Evolutionary conservation across 2,113 vertebrate genomes (phyloP).

Genomic region (Lophius piscatorius): DNA sequence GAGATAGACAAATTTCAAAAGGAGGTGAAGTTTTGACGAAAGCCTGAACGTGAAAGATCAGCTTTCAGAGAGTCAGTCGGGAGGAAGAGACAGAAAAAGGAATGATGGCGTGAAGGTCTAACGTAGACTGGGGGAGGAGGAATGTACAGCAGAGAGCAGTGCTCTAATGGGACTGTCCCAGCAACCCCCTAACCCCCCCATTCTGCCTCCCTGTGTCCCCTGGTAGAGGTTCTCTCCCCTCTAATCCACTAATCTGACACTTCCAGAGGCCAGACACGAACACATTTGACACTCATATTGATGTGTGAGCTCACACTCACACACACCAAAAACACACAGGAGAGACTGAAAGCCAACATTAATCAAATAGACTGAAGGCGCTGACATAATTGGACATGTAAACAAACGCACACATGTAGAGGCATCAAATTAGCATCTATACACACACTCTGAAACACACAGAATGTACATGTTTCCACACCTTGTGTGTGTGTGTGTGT

Average conservation of each 20-base stretch:
- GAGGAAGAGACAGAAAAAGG: conserved; percentile 1
- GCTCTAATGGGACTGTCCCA: conserved; percentile 34
- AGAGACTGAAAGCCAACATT: conserved; percentile 39
- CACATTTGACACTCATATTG: conserved; percentile 45
- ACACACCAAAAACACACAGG: conserved; percentile 14
- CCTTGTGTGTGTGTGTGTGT: conserved; percentile 5
- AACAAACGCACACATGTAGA: conserved; percentile 44
- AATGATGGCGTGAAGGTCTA: conserved; percentile 1
- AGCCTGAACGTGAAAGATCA: background rate
- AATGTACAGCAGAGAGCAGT: conserved; percentile 1
- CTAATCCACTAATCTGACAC: conserved; percentile 73
- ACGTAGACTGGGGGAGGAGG: conserved; percentile 5
- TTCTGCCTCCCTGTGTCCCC: conserved; percentile 21
- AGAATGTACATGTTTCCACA: conserved; percentile 19
- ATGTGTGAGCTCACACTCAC: conserved; percentile 14
- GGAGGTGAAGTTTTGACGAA: background rate
- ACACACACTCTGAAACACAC: conserved; percentile 6
- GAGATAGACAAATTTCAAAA: conserved; percentile 14
- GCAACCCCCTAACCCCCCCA: background rate
- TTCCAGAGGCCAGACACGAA: conserved; percentile 55
- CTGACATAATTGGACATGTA: conserved; percentile 50
- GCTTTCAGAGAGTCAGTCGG: conserved; percentile 5
- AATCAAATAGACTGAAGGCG: conserved; percentile 54
- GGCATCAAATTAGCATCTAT: conserved; percentile 47
- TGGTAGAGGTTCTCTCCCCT: conserved; percentile 32